Conservation (phyloP, 2,113 vertebrate genomes). For the Plecotus auritus region DNA sequence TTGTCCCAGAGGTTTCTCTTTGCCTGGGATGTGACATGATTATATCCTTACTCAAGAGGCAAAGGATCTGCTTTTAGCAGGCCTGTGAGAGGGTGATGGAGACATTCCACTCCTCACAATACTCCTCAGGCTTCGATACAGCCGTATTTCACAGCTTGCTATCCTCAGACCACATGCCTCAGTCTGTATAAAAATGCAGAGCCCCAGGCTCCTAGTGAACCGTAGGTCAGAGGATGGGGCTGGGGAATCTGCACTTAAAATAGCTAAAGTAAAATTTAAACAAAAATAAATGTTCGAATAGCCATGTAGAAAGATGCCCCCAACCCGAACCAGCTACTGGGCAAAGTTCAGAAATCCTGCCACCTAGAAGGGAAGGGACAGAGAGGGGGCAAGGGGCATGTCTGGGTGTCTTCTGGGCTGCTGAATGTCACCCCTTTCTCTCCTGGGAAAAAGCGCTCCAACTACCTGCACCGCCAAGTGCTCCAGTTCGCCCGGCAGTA, state of each 20-base stretch:
- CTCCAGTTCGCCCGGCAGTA: constrained; percentile 87
- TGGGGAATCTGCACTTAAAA: not conserved
- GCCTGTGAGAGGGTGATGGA: not conserved
- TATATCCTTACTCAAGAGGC: not conserved
- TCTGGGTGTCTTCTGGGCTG: not conserved
- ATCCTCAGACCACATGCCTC: not conserved
- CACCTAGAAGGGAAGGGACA: not conserved
- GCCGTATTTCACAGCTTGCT: not conserved
- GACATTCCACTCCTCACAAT: not conserved
- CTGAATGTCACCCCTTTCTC: constrained; percentile 63
- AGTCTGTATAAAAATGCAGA: not conserved
- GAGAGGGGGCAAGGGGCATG: not conserved
- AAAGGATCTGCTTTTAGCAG: not conserved
- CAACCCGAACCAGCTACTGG: not conserved
- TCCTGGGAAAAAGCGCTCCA: constrained; percentile 87
- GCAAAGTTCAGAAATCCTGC: not conserved
- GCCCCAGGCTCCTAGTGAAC: not conserved
- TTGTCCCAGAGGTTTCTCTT: not conserved
- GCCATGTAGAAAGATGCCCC: not conserved
- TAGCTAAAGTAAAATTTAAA: too few relatives aligned
- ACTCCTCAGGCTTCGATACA: not conserved
- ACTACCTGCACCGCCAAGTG: constrained; percentile 94
- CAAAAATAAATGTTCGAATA: too few relatives aligned
- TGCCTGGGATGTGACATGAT: not conserved
- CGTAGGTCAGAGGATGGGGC: not conserved